phyloP scores from a whole-genome alignment of 35 echinoderm and acorn worm genomes.

The Apostichopus japonicus region DNA sequence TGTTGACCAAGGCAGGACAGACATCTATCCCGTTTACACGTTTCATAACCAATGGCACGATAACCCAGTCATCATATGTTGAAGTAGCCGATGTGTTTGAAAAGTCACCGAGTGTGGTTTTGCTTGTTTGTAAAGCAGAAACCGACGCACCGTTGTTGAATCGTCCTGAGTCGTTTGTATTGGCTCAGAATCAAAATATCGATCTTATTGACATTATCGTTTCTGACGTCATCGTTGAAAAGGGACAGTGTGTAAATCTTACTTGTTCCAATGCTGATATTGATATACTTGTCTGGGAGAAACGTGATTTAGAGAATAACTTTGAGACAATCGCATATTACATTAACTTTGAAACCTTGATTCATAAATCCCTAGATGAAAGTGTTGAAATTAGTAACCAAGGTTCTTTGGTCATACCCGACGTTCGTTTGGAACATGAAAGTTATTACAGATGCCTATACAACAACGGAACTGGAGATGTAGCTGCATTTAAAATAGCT shows the following conservation, averaged over 20 bases:
- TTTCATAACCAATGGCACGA: neutral
- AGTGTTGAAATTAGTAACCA: neutral
- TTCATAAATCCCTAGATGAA: neutral
- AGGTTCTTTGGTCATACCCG: neutral
- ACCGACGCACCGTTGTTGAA: neutral
- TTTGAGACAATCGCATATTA: neutral
- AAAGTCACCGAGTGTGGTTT: neutral
- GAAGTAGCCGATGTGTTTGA: neutral
- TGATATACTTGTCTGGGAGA: neutral
- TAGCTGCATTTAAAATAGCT: neutral
- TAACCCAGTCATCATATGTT: neutral
- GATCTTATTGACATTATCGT: neutral
- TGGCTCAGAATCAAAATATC: neutral
- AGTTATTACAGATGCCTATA: neutral
- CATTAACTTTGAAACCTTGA: neutral
- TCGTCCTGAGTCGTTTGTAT: neutral
- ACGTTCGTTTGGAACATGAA: neutral
- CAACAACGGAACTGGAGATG: neutral
- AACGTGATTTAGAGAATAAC: neutral
- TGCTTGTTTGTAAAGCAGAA: neutral
- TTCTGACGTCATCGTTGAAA: neutral
- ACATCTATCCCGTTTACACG: neutral
- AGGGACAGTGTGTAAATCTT: neutral
- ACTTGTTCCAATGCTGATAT: neutral
- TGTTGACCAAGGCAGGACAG: neutral